Evolutionary conservation across 2,888 invertebrate species (phyloP), one percentile per base, ranked within the genome.

Genomic region (Didymodactylos carnosus): DNA sequence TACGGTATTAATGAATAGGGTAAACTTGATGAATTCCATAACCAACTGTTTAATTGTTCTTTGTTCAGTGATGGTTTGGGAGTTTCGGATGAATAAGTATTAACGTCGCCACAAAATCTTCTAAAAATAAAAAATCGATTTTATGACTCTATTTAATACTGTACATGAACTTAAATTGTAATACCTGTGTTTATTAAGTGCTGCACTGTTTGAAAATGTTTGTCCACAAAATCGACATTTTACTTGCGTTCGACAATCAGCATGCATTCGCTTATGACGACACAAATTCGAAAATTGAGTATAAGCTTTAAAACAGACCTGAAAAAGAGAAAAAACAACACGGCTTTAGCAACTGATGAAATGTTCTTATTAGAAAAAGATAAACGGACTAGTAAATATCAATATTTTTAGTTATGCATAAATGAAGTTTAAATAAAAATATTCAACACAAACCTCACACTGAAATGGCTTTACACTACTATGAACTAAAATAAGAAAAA

Each of bases 251-350:
- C 62, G 62, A 51, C 75, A 75, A n/a, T 75, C 73, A 25, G 71
- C 49, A 51, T 75, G 73, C 70, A 71, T 73, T 69, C 75, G 73
- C 69, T 75, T 75, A 51, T 75, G 75, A 8, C 75, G 70, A 41
- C 75, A 75, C 25, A 75, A 39, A 69, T 75, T 75, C 5, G 75
- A 75, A 70, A 75, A 75, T 69, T 75, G 75, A 29, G 75, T 75
- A 71, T 75, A 75, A 8, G 75, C 62, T 75, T 75, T 75, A 13
- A 69, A 69, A 39, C 75, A 75, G n/a, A n/a, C n/a, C n/a, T n/a
- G n/a, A n/a, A n/a, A n/a, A n/a, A n/a, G n/a, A n/a, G n/a, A n/a
- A n/a, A n/a, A n/a, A n/a, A n/a, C n/a, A n/a, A n/a, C n/a, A n/a
- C n/a, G n/a, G n/a, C n/a, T n/a, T n/a, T n/a, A n/a, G n/a, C n/a